These are phyloP conservation scores for Alligator sinensis DNA, from an alignment of 2,113 vertebrate species.

Conservation along the genomic window DNA sequence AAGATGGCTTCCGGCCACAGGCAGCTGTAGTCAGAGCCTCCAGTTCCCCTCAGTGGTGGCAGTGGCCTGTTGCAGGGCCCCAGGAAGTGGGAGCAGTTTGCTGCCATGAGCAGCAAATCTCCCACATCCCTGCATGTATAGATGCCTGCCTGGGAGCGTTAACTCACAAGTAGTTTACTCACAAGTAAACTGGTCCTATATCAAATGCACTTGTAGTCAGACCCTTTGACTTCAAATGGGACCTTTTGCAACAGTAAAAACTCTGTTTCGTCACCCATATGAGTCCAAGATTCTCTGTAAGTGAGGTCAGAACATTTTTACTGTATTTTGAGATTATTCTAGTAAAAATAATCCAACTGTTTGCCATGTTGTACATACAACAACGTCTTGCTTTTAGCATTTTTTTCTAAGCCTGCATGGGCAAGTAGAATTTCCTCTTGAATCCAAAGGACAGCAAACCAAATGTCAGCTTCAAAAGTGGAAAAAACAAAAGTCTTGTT, in stretches of 20 bases:
- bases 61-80: too few species aligned
- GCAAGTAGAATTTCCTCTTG: background rate
- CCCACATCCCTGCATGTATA: too few species aligned
- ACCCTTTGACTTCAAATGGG: background rate
- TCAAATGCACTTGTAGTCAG: background rate
- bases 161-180: too few species aligned
- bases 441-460: background rate
- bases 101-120: too few species aligned
- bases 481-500: constrained; percentile 5
- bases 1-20: too few species aligned
- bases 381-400: background rate
- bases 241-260: background rate
- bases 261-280: background rate
- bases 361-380: background rate
- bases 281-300: background rate
- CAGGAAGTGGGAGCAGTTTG: too few species aligned
- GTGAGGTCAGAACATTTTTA: background rate
- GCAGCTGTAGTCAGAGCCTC: too few species aligned
- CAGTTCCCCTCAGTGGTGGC: too few species aligned
- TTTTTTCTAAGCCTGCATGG: background rate
- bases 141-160: too few species aligned
- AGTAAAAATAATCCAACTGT: background rate
- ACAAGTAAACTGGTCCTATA: too few species aligned
- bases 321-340: background rate
- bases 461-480: background rate